Percentiles rank a stretch among this genome's conserved stretches.
Conservation (phyloP, 2,888 invertebrate genomes). For the Entomobrya multifasciata region DNA sequence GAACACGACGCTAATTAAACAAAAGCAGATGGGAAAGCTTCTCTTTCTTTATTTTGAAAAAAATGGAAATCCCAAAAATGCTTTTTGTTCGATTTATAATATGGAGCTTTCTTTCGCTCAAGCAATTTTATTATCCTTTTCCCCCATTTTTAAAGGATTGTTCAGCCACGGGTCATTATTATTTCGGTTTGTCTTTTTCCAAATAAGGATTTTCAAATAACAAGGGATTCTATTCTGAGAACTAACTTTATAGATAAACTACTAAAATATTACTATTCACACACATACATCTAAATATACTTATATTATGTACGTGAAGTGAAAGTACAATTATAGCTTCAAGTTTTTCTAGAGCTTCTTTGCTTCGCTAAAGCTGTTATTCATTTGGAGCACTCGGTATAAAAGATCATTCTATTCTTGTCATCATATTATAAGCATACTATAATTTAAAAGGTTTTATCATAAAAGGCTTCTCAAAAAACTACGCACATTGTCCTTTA, state of each 20-base stretch:
- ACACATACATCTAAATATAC: too few species aligned
- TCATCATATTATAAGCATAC: not conserved
- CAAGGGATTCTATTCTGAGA: not conserved
- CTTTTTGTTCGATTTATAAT: conserved; percentile 3
- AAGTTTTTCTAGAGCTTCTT: conserved; percentile 22
- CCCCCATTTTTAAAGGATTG: not conserved
- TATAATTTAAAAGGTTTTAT: conserved; percentile 48
- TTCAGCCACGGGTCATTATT: conserved; percentile 18
- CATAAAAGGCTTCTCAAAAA: conserved; percentile 55
- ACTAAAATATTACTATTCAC: too few species aligned
- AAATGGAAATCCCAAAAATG: not conserved
- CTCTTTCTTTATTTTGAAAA: not conserved
- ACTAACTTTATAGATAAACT: too few species aligned
- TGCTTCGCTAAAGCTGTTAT: conserved; percentile 3
- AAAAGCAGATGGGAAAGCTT: not conserved
- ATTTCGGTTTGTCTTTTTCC: conserved; percentile 23
- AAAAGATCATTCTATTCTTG: conserved; percentile 34
- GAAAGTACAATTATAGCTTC: not conserved
- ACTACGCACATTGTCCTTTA: conserved; percentile 33
- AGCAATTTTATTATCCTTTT: conserved; percentile 1
- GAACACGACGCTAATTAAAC: conserved; percentile 19
- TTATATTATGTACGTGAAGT: not conserved
- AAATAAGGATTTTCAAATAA: conserved; percentile 34
- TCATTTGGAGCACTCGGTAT: conserved; percentile 39
- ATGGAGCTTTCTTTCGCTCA: not conserved